Base-by-base conservation (phyloP, 2,888 invertebrate genomes). In the Patella ulyssiponensis region DNA sequence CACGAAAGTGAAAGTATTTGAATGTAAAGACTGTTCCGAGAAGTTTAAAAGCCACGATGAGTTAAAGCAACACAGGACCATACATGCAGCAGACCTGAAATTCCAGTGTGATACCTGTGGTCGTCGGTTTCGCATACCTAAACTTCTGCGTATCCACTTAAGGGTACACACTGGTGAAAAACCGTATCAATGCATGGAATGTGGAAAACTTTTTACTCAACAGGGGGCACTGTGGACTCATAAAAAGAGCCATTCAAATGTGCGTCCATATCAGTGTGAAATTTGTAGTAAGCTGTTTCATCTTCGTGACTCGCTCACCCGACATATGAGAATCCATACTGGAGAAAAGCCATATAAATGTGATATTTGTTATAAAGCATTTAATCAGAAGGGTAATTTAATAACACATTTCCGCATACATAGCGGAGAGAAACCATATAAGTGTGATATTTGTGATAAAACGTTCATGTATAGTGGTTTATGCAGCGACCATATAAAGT, bases 81-180 rank as follows among this genome's bases (percentile, higher is more conserved):
- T 64, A 64, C 64, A 64, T 11, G 23, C 64, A 23, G 64, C 20
- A 20, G 64, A 64, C 5, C 20, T 23, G 64, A 64, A 64, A 14
- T 64, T 23, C 64, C 64, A 64, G 23, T 64, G 64, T 64, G 64
- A 64, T 64, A 64, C 64, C 23, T 64, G 64, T 14, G 64, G 64
- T 23, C 20, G 64, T 20, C 71, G 33, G 71, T 71, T 52, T 52
- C 20, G 71, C n/a, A 23, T 71, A 23, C n/a, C 23, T 20, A 52
- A 71, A 33, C 71, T 71, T 71, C 44, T 52, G 5, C 20, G 20
- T 20, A 52, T 52, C 12, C 71, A 64, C 23, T 23, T 64, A 64
- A 20, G 51, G n/a, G 44, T 71, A 74, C 81, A 76, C 80, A 81
- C 78, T 82, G 82, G 82, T 15, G 58, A 27, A 20, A 20, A 33